These are phyloP conservation scores for human (Homo sapiens) DNA, from an alignment of 2,113 vertebrate genomes.

Conservation along the genomic window DNA sequence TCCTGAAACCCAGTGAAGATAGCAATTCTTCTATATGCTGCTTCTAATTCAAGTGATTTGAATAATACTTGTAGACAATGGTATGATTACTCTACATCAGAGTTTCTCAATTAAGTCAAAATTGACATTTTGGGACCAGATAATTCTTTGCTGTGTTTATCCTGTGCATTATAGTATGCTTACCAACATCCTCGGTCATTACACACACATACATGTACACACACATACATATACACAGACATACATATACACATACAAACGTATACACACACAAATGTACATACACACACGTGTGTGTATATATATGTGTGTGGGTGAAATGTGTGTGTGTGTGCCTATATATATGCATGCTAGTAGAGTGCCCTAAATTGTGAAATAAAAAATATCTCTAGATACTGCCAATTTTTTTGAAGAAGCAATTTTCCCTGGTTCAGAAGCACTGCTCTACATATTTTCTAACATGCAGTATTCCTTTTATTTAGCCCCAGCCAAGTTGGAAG, in stretches of 20 bases:
- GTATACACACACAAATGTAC: background rate
- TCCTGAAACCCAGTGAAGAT: background rate
- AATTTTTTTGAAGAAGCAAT: background rate
- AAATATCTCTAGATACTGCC: background rate
- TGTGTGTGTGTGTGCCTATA: too few relatives aligned
- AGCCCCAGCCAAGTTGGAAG: background rate
- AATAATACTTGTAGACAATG: background rate
- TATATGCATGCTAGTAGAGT: background rate
- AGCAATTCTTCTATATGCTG: background rate
- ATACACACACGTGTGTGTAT: too few relatives aligned
- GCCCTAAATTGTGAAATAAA: background rate
- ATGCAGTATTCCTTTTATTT: background rate
- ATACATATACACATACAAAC: too few relatives aligned
- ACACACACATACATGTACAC: too few relatives aligned
- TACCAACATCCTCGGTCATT: background rate
- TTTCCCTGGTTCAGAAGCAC: background rate
- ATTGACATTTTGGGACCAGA: background rate
- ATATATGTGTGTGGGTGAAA: too few relatives aligned
- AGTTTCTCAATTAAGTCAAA: background rate
- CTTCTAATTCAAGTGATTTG: background rate
- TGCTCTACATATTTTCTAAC: background rate
- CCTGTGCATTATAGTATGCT: background rate
- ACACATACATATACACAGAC: too few relatives aligned
- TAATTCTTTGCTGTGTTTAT: background rate
- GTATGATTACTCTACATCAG: background rate